These are phyloP conservation scores for Mormyrops boulengeri DNA, from an alignment of 2,797 vertebrate species.

Conservation along the genomic window DNA sequence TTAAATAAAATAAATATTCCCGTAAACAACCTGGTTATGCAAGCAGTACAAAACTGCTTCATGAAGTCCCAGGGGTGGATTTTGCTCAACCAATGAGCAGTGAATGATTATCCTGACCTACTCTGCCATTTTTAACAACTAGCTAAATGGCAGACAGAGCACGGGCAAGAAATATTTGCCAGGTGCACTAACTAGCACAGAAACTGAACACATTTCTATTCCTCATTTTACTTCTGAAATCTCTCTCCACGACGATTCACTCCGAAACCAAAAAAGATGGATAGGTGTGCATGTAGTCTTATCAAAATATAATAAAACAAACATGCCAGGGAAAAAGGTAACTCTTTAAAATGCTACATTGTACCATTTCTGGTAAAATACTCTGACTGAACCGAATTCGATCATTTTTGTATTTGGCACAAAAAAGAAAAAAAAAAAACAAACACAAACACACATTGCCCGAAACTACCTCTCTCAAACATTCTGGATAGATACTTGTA, in stretches of 20 bases:
- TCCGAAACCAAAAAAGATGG: neutral
- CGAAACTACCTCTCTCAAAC: neutral
- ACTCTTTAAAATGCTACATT: neutral
- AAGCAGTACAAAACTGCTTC: neutral
- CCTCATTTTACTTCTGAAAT: neutral
- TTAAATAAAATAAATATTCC: neutral
- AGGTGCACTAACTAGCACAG: neutral
- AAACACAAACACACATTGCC: neutral
- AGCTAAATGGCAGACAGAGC: neutral
- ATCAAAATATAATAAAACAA: neutral
- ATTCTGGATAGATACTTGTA: neutral
- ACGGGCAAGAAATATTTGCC: neutral
- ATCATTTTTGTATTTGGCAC: neutral
- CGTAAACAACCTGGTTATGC: neutral
- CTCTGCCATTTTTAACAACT: neutral
- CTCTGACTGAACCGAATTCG: neutral
- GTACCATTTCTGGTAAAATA: neutral
- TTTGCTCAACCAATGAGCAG: too few species aligned
- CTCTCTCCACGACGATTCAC: neutral
- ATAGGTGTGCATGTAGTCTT: neutral
- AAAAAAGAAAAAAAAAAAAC: neutral
- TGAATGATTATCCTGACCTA: neutral
- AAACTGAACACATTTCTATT: neutral
- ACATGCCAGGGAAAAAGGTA: neutral
- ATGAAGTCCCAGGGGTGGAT: neutral